Evolutionary conservation across 2,888 invertebrate species (phyloP).

Genomic region (Scrobipalpa atriplicella): DNA sequence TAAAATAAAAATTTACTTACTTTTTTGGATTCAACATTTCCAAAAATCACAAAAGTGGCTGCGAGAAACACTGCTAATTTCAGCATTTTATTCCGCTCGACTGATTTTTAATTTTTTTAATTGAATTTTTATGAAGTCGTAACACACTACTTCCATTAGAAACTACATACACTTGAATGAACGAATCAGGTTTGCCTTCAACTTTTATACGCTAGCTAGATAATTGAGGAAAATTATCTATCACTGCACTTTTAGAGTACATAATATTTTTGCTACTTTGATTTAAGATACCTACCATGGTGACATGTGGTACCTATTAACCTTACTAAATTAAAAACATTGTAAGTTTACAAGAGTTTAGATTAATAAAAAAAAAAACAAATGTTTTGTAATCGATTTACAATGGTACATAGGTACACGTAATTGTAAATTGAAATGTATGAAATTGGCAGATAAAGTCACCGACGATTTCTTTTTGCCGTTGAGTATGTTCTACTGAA

Average conservation of each 20-base stretch:
- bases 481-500: no score
- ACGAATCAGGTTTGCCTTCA: constrained; percentile 15
- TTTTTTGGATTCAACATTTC: constrained; percentile 5
- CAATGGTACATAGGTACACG: no score
- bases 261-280: no score
- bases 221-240: constrained; percentile 10
- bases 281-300: no score
- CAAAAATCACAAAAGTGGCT: neutral
- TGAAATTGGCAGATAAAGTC: constrained; percentile 3
- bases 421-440: neutral
- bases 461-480: no score
- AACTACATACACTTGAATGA: neutral
- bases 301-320: neutral
- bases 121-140: neutral
- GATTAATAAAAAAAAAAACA: no score
- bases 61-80: neutral
- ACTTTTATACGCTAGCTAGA: constrained; percentile 4
- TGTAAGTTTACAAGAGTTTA: neutral
- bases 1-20: neutral
- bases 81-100: neutral
- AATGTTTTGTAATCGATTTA: no score
- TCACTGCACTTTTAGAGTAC: neutral
- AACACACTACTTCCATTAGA: neutral
- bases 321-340: neutral
- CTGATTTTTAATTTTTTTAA: neutral